A percentile compares a stretch with the other conserved stretches of the same genome.
Evolutionary conservation across 2,888 invertebrate species (phyloP).

Genomic region (Teinopalpus imperialis): DNA sequence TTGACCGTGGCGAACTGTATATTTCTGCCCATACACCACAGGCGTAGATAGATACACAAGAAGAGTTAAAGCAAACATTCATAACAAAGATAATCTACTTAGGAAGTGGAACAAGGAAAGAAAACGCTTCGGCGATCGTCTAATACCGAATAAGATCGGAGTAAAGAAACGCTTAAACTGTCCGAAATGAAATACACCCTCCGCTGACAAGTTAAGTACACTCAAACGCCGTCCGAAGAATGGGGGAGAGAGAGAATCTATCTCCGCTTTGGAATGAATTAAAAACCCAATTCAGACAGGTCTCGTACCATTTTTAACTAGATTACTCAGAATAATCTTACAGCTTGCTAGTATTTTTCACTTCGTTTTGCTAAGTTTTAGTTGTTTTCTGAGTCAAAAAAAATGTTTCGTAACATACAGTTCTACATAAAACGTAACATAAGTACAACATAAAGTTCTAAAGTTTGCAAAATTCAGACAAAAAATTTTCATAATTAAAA

Average conservation of each 20-base stretch:
- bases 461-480: no score
- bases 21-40: no score
- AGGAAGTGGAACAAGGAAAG: conserved; percentile 11
- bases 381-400: no score
- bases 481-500: no score
- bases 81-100: conserved; percentile 18
- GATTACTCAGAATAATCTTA: conserved; percentile 40
- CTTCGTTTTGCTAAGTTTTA: background rate
- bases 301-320: conserved; percentile 29
- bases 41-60: no score
- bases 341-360: conserved; percentile 27
- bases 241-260: conserved; percentile 31
- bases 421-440: no score
- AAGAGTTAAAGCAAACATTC: background rate
- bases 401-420: no score
- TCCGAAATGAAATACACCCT: conserved; percentile 58
- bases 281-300: conserved; percentile 28
- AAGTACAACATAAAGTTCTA: no score
- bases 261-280: conserved; percentile 41
- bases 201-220: conserved; percentile 55
- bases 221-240: conserved; percentile 37
- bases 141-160: conserved; percentile 25
- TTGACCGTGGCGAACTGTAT: no score
- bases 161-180: conserved; percentile 42
- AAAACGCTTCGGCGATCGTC: conserved; percentile 20